Conservation (phyloP, 1,140 invertebrate species). For the Rhagoletis zephyria region DNA sequence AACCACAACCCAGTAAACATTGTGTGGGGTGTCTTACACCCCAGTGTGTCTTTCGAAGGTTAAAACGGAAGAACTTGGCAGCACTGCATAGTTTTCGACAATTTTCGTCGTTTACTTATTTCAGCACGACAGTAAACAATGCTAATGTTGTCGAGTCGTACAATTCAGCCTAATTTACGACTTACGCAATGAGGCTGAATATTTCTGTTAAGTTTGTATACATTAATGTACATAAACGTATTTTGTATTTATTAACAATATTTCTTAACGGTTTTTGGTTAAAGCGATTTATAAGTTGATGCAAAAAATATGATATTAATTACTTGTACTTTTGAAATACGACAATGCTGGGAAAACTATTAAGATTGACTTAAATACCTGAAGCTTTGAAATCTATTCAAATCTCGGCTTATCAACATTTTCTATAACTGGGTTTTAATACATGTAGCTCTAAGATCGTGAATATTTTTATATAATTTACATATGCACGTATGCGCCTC, state of each 20-base stretch:
- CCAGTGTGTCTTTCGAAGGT: no score
- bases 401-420: neutral
- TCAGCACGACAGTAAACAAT: no score
- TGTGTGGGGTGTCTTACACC: no score
- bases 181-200: no score
- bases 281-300: neutral
- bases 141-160: no score
- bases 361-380: neutral
- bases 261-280: neutral
- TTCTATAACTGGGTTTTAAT: neutral
- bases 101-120: no score
- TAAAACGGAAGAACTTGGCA: no score
- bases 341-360: neutral
- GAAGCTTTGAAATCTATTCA: neutral
- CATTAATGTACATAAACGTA: neutral
- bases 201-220: neutral
- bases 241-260: conserved; percentile 24
- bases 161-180: no score
- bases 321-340: neutral
- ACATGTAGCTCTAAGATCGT: neutral
- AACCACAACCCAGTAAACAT: no score
- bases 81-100: no score
- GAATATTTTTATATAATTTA: neutral
- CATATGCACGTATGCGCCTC: neutral
- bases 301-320: neutral